Conservation (phyloP, 2,113 vertebrate genomes). For the Oncorhynchus nerka region DNA sequence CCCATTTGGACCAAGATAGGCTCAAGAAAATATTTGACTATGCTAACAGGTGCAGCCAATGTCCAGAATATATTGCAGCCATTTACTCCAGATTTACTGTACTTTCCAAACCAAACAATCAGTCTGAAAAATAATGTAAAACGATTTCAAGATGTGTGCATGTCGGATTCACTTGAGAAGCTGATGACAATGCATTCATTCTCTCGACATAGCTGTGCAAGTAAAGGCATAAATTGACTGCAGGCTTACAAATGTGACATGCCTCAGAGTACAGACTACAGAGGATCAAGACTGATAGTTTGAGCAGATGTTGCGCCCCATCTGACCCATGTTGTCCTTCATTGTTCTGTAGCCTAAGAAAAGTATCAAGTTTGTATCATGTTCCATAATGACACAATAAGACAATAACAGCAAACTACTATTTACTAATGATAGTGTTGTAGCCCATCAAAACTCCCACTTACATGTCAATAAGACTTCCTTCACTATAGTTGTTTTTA, state of each 20-base stretch:
- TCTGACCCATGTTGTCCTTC: too few relatives aligned
- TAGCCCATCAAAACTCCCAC: too few relatives aligned
- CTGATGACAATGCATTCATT: constrained; percentile 13
- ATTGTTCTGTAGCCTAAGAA: neutral
- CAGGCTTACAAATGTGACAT: neutral
- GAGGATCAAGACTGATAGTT: neutral
- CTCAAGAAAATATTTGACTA: constrained; percentile 20
- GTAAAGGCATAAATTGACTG: neutral
- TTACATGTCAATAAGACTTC: too few relatives aligned
- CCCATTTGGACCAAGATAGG: constrained; percentile 9
- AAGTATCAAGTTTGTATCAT: neutral
- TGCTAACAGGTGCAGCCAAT: constrained; percentile 3
- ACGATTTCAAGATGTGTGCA: constrained; percentile 22
- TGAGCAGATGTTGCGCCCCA: constrained; percentile 5
- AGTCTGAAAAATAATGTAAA: constrained; percentile 7
- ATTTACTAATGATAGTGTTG: too few relatives aligned
- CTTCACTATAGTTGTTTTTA: too few relatives aligned
- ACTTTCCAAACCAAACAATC: constrained; percentile 19
- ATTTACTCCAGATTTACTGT: constrained; percentile 20
- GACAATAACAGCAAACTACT: too few relatives aligned
- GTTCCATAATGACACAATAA: too few relatives aligned
- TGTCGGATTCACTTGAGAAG: neutral
- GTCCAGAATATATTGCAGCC: constrained; percentile 6
- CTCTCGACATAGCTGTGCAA: constrained; percentile 2
- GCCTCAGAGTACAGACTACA: neutral